A percentile compares a stretch with the other conserved stretches of the same genome.
Conservation (phyloP, 2,888 invertebrate genomes). For the Strigamia transsilvanica region DNA sequence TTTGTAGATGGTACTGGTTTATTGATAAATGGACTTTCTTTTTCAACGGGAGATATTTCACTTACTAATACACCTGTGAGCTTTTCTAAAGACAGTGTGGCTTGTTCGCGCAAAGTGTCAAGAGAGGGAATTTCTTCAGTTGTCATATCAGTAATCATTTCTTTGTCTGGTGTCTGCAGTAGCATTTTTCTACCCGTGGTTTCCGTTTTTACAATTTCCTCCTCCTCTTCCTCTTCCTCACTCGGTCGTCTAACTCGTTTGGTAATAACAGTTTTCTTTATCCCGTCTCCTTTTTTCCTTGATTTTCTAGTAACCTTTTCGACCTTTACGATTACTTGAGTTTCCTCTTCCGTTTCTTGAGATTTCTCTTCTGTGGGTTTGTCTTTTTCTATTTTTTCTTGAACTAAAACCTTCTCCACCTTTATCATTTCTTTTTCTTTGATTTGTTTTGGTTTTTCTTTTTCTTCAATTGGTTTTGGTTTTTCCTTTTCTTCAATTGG, state of each 20-base stretch:
- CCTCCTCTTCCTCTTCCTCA: slow-evolving; percentile 46
- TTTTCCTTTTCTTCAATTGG: slow-evolving; percentile 24
- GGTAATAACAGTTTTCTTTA: background rate
- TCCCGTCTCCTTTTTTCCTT: background rate
- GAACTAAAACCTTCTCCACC: background rate
- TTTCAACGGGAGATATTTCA: slow-evolving; percentile 11
- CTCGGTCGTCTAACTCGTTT: background rate
- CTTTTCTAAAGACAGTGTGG: slow-evolving; percentile 41
- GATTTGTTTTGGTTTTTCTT: background rate
- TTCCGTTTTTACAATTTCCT: background rate
- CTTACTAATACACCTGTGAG: background rate
- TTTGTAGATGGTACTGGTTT: slow-evolving; percentile 50
- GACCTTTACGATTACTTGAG: background rate
- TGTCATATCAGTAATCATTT: slow-evolving; percentile 32
- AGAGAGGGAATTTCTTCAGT: slow-evolving; percentile 40
- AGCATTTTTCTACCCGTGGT: background rate
- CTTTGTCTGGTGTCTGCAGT: background rate
- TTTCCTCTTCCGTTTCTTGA: background rate
- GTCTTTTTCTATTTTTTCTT: background rate
- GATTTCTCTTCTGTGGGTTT: slow-evolving; percentile 15
- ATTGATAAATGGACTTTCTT: background rate
- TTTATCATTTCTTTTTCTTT: background rate
- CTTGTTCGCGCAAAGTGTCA: slow-evolving; percentile 53
- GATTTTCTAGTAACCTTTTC: background rate
- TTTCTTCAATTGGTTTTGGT: slow-evolving; percentile 46